Evolutionary conservation across 1,140 invertebrate genomes (phyloP).

Genomic region (Drosophila virilis): DNA sequence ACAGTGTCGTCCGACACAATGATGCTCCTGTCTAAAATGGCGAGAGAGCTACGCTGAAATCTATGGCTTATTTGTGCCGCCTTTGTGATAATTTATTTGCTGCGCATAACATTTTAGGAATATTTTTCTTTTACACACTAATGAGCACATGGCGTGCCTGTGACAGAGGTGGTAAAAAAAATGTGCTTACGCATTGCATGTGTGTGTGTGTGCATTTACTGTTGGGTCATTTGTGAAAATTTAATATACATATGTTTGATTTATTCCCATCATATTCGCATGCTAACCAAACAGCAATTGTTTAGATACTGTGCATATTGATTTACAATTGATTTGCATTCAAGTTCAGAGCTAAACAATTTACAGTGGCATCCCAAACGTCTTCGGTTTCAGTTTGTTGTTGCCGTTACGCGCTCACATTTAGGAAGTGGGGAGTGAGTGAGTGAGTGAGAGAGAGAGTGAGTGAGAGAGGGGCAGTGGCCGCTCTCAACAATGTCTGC

Average conservation of each 20-base stretch:
- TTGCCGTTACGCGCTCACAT: conserved; percentile 7
- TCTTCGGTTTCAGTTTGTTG: conserved; percentile 11
- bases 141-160: conserved; percentile 13
- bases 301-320: neutral
- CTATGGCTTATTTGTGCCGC: conserved; percentile 22
- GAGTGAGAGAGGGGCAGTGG: neutral
- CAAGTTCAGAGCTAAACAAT: neutral
- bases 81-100: conserved; percentile 51
- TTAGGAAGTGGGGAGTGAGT: neutral
- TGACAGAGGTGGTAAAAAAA: conserved; percentile 4
- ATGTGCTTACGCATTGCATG: neutral
- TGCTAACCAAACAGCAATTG: conserved; percentile 18
- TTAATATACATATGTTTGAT: neutral
- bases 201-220: conserved; percentile 9
- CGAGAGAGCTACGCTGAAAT: conserved; percentile 4
- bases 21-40: neutral
- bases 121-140: conserved; percentile 25
- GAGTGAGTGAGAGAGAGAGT: too few species aligned
- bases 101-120: conserved; percentile 33
- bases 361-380: conserved; percentile 26
- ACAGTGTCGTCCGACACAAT: conserved; percentile 28
- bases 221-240: conserved; percentile 26
- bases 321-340: conserved; percentile 36
- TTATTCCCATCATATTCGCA: neutral
- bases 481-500: conserved; percentile 43